Conservation (phyloP, 2,797 vertebrate genomes). For the Sebastes umbrosus region DNA sequence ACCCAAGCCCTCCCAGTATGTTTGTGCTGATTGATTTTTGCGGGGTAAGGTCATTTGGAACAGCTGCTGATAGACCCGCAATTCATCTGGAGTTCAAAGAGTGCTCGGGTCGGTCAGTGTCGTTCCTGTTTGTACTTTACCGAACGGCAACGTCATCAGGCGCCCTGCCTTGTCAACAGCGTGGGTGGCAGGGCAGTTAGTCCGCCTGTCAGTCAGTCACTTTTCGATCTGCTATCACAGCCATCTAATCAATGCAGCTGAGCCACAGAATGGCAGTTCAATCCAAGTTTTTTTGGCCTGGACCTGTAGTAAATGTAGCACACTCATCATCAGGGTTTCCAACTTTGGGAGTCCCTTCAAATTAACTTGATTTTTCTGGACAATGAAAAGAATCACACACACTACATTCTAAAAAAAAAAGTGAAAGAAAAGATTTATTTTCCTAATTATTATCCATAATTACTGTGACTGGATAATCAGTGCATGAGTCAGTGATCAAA, state of each 20-base stretch:
- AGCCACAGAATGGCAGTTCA: neutral
- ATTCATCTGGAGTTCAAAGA: constrained; percentile 77
- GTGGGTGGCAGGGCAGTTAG: constrained; percentile 56
- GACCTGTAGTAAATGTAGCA: neutral
- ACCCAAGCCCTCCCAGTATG: constrained; percentile 43
- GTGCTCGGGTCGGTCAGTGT: constrained; percentile 62
- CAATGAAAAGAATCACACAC: neutral
- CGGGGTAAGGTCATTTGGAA: constrained; percentile 73
- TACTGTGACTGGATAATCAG: neutral
- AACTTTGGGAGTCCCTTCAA: neutral
- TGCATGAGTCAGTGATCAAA: neutral
- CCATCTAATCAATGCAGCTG: constrained; percentile 38
- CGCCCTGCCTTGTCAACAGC: constrained; percentile 65
- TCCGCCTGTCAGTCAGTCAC: constrained; percentile 25
- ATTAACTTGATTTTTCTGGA: neutral
- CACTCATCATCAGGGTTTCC: neutral
- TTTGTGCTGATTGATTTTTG: constrained; percentile 80
- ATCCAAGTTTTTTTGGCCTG: neutral
- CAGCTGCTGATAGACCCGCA: constrained; percentile 73
- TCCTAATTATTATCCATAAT: too few species aligned
- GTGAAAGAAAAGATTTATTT: neutral
- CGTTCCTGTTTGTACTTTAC: constrained; percentile 68
- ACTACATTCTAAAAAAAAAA: neutral
- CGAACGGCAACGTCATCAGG: constrained; percentile 61
- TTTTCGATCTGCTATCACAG: constrained; percentile 27